Conservation (phyloP, 2,888 invertebrate species). For the Brenthis ino region DNA sequence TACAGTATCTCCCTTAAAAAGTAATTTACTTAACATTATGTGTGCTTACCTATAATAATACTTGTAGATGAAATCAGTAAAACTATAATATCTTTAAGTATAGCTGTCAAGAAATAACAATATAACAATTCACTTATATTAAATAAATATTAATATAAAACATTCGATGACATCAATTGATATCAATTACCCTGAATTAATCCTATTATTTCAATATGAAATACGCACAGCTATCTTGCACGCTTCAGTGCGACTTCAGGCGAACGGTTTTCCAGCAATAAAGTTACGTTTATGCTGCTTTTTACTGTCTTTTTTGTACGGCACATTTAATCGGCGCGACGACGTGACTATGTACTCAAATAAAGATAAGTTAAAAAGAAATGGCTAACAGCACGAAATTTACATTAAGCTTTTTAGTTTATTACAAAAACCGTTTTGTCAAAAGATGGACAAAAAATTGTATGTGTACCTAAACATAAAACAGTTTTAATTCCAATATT, state of each 20-base stretch:
- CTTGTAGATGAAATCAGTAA: too few species aligned
- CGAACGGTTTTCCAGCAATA: conserved; percentile 19
- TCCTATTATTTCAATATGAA: conserved; percentile 1
- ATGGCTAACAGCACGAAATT: not conserved
- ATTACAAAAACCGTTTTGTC: too few species aligned
- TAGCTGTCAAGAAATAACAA: too few species aligned
- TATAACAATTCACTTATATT: not conserved
- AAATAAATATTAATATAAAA: not conserved
- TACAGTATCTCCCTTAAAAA: too few species aligned
- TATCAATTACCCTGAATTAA: conserved; percentile 8
- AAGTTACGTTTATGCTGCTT: conserved; percentile 22
- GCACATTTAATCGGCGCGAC: conserved; percentile 30
- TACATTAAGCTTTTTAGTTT: not conserved
- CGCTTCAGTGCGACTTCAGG: conserved; percentile 15
- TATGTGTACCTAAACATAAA: too few species aligned
- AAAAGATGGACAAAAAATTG: too few species aligned
- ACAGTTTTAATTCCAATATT: too few species aligned
- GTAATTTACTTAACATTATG: too few species aligned
- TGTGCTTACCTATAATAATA: too few species aligned
- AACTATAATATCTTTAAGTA: too few species aligned
- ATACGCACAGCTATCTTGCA: conserved; percentile 8
- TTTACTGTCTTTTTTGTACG: conserved; percentile 26
- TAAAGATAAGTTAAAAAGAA: conserved; percentile 17
- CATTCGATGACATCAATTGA: conserved; percentile 11
- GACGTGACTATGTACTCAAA: conserved; percentile 10